Evolutionary conservation across 2,797 vertebrate species (phyloP).

Genomic region (Xiphophorus birchmanni): DNA sequence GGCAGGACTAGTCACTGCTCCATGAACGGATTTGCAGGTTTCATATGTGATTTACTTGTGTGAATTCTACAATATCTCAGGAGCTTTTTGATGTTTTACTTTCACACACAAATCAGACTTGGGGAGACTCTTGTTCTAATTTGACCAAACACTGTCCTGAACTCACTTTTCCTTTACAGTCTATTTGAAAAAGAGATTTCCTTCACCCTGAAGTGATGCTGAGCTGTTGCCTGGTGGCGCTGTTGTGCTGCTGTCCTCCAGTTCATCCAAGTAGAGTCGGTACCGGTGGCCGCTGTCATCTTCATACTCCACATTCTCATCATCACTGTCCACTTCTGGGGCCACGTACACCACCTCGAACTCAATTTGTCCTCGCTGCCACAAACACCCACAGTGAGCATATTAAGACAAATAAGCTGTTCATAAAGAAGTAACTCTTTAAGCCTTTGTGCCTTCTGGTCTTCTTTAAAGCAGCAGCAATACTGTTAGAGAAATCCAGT

Average conservation of each 20-base stretch:
- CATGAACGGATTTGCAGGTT: neutral
- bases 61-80: neutral
- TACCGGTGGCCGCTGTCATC: conserved; percentile 98
- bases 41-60: neutral
- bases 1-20: neutral
- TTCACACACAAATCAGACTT: neutral
- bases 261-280: conserved; percentile 93
- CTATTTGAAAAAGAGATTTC: neutral
- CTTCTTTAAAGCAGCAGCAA: neutral
- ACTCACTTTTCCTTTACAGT: neutral
- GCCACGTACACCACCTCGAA: conserved; percentile 99
- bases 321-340: conserved; percentile 97
- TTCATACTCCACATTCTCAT: conserved; percentile 98
- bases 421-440: neutral
- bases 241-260: conserved; percentile 83
- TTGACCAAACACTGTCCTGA: neutral
- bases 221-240: conserved; percentile 79
- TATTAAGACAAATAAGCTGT: neutral
- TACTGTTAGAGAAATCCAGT: neutral
- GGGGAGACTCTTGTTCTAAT: neutral
- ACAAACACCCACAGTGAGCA: conserved; percentile 18
- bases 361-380: conserved; percentile 94
- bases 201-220: conserved; percentile 86
- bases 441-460: neutral
- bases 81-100: neutral